Percentiles rank a stretch among this genome's conserved stretches.
These are phyloP conservation scores for Ametastegia equiseti DNA, from an alignment of 2,888 invertebrate genomes.

Conservation along the genomic window DNA sequence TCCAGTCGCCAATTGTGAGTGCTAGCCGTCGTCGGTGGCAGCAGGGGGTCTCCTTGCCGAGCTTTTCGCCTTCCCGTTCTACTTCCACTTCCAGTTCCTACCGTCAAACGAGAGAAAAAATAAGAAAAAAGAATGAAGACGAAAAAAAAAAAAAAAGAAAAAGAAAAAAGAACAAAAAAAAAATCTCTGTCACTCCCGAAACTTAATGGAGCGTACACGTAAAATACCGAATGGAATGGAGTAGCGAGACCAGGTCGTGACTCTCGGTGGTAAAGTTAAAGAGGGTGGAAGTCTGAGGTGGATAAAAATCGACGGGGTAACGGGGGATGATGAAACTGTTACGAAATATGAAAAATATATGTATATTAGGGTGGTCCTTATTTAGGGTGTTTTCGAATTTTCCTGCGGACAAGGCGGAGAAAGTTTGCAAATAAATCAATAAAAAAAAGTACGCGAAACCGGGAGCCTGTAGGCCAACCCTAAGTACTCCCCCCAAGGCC, in stretches of 20 bases:
- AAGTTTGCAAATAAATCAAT: too few relatives aligned
- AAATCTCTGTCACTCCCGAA: conserved; percentile 43
- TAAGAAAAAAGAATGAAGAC: not conserved
- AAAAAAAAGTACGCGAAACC: too few relatives aligned
- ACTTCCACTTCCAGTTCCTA: not conserved
- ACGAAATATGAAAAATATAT: not conserved
- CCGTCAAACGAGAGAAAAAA: conserved; percentile 17
- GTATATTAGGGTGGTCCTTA: too few relatives aligned
- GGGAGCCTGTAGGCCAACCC: too few relatives aligned
- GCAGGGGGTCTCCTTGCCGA: conserved; percentile 8
- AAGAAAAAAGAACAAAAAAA: not conserved
- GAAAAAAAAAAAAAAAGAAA: not conserved
- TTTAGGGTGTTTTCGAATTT: too few relatives aligned
- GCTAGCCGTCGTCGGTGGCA: conserved; percentile 24
- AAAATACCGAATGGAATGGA: conserved; percentile 45
- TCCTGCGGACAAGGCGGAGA: too few relatives aligned
- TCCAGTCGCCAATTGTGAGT: conserved; percentile 47
- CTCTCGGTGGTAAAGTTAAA: conserved; percentile 16
- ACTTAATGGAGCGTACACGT: conserved; percentile 43
- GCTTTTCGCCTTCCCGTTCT: not conserved
- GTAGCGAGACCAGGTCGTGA: conserved; percentile 25
- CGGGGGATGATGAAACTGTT: not conserved
- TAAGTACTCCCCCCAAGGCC: too few relatives aligned
- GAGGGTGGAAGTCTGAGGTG: conserved; percentile 35
- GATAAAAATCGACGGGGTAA: not conserved